Percentiles rank a stretch among this genome's conserved stretches.
These are phyloP conservation scores for Sminthurides bifidus DNA, from an alignment of 1,140 invertebrate genomes.

Conservation along the genomic window DNA sequence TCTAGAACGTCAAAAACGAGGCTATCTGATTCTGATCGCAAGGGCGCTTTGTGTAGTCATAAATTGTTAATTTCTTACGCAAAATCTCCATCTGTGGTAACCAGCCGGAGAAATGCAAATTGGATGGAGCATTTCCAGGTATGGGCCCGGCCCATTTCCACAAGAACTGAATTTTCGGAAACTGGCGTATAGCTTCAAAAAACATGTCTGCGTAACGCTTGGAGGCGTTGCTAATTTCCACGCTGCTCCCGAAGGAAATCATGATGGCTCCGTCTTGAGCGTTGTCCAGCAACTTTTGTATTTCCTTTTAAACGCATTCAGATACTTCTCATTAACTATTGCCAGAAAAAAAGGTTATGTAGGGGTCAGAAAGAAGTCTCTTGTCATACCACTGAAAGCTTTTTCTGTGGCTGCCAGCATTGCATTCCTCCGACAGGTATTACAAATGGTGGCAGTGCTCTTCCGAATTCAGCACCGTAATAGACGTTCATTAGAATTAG, in stretches of 20 bases:
- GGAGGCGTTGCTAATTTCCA: slow-evolving; percentile 11
- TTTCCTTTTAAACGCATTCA: slow-evolving; percentile 10
- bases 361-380: no score
- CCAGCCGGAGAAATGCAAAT: slow-evolving; percentile 17
- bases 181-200: slow-evolving; percentile 7
- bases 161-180: slow-evolving; percentile 9
- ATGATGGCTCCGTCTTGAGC: slow-evolving; percentile 18
- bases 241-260: slow-evolving; percentile 19
- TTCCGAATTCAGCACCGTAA: slow-evolving; percentile 10
- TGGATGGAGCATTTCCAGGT: slow-evolving; percentile 11
- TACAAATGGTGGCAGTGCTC: slow-evolving; percentile 10
- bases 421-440: slow-evolving; percentile 16
- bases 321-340: no score
- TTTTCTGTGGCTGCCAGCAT: slow-evolving; percentile 1
- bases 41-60: not conserved
- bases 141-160: slow-evolving; percentile 13
- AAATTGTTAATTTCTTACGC: slow-evolving; percentile 10
- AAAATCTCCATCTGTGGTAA: slow-evolving; percentile 25
- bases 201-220: not conserved
- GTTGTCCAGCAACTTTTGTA: slow-evolving; percentile 18
- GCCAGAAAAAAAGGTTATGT: no score
- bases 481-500: slow-evolving; percentile 10
- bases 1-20: slow-evolving; percentile 39
- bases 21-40: not conserved
- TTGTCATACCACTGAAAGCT: not conserved